These are phyloP conservation scores for Diaphora mendica DNA, from an alignment of 2,888 invertebrate species.

Conservation along the genomic window DNA sequence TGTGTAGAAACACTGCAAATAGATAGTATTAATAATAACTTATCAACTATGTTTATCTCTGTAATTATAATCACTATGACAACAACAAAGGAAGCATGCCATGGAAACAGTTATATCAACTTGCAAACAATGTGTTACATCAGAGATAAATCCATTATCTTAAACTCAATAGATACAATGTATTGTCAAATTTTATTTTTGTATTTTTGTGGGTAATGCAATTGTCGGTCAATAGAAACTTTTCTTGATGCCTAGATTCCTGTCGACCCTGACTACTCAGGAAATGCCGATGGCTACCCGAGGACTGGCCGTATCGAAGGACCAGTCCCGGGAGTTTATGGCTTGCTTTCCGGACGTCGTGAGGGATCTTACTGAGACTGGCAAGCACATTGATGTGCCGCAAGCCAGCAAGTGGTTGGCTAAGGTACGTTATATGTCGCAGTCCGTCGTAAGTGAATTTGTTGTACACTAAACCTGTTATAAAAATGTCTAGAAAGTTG, in stretches of 20 bases:
- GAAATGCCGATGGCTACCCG: conserved; percentile 87
- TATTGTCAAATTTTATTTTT: background rate
- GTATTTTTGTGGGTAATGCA: conserved; percentile 8
- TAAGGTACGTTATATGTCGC: conserved; percentile 86
- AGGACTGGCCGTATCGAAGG: conserved; percentile 90
- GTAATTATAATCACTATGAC: conserved; percentile 4
- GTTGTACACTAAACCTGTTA: conserved; percentile 43
- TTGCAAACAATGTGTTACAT: background rate
- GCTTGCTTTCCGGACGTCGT: conserved; percentile 95
- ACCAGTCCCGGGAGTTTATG: conserved; percentile 95
- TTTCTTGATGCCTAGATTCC: conserved; percentile 77
- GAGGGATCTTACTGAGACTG: conserved; percentile 92
- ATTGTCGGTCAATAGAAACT: conserved; percentile 35
- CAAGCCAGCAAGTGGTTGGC: conserved; percentile 93
- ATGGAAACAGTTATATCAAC: background rate
- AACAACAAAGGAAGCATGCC: conserved; percentile 15
- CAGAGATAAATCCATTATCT: conserved; percentile 3
- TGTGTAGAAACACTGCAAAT: conserved; percentile 1
- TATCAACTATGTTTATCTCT: conserved; percentile 8
- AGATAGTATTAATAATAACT: background rate
- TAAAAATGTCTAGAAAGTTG: conserved; percentile 50
- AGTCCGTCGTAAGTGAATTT: conserved; percentile 63
- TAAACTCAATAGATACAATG: background rate
- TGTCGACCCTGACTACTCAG: conserved; percentile 88
- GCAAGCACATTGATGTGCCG: conserved; percentile 91